A percentile compares a stretch with the other conserved stretches of the same genome.
These are phyloP conservation scores for Xanthostigma xanthostigma DNA, from an alignment of 2,888 invertebrate species.

Conservation along the genomic window DNA sequence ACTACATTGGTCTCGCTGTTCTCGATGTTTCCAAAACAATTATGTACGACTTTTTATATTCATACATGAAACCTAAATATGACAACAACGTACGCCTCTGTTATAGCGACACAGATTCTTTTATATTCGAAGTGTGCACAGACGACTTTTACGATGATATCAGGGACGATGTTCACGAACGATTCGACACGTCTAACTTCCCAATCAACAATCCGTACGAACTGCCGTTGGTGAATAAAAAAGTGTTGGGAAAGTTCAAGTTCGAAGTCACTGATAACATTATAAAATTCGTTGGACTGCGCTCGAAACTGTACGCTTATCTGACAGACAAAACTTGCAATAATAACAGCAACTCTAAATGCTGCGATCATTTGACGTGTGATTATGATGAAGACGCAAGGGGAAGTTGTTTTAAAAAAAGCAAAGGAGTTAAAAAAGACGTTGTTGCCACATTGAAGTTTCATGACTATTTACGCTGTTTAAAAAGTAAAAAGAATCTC, in stretches of 20 bases:
- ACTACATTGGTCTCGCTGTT: no score
- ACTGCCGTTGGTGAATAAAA: constrained; percentile 17
- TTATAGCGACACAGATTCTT: constrained; percentile 13
- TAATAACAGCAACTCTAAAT: no score
- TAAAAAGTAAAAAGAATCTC: constrained; percentile 9
- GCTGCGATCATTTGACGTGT: no score
- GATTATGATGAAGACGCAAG: constrained; percentile 7
- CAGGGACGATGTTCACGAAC: constrained; percentile 8
- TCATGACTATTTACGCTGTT: no score
- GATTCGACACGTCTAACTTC: constrained; percentile 17
- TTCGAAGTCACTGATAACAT: no score
- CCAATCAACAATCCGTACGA: constrained; percentile 12
- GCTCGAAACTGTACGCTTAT: constrained; percentile 16
- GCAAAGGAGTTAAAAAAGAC: constrained; percentile 13
- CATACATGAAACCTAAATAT: constrained; percentile 12
- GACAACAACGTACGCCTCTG: constrained; percentile 10
- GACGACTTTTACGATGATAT: constrained; percentile 10
- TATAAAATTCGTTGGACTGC: constrained; percentile 20
- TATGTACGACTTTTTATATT: constrained; percentile 21
- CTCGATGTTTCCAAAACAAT: no score
- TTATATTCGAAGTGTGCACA: constrained; percentile 9
- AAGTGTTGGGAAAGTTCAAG: constrained; percentile 18
- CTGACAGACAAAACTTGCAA: no score
- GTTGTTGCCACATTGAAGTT: not conserved
- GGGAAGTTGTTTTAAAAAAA: constrained; percentile 11